A percentile compares a stretch with the other conserved stretches of the same genome.
Evolutionary conservation across 2,797 vertebrate genomes (phyloP).

Genomic region (Gila robusta): DNA sequence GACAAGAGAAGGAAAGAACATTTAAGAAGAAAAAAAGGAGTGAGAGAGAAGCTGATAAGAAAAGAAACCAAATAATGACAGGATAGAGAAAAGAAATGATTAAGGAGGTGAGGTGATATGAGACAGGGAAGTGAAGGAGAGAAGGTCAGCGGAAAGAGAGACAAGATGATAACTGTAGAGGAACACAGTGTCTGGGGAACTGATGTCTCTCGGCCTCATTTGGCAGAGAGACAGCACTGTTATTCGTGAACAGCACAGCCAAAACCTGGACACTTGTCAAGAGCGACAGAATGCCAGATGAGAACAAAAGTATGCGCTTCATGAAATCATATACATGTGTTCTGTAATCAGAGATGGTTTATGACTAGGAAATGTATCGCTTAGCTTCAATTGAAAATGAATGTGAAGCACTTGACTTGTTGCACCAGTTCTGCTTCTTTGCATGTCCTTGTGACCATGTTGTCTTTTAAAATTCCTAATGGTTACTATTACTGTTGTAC

Average conservation of each 20-base stretch:
- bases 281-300: conserved; percentile 46
- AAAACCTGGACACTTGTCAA: conserved; percentile 45
- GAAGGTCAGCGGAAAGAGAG: conserved; percentile 54
- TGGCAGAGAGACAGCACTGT: conserved; percentile 55
- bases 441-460: neutral
- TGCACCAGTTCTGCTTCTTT: conserved; percentile 15
- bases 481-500: neutral
- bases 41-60: conserved; percentile 25
- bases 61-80: conserved; percentile 30
- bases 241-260: conserved; percentile 36
- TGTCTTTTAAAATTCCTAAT: conserved; percentile 9
- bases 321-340: conserved; percentile 41
- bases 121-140: conserved; percentile 52
- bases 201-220: conserved; percentile 62
- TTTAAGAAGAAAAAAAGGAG: conserved; percentile 19
- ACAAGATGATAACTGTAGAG: conserved; percentile 45
- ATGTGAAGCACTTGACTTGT: conserved; percentile 23
- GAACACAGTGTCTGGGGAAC: conserved; percentile 50
- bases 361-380: conserved; percentile 33
- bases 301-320: conserved; percentile 19
- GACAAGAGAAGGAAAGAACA: neutral
- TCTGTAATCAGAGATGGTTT: conserved; percentile 27
- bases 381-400: conserved; percentile 38
- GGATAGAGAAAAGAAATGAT: conserved; percentile 51
- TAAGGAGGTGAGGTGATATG: conserved; percentile 35